Evolutionary conservation across 2,113 vertebrate genomes (phyloP).

Genomic region (Toxotes chatareus): DNA sequence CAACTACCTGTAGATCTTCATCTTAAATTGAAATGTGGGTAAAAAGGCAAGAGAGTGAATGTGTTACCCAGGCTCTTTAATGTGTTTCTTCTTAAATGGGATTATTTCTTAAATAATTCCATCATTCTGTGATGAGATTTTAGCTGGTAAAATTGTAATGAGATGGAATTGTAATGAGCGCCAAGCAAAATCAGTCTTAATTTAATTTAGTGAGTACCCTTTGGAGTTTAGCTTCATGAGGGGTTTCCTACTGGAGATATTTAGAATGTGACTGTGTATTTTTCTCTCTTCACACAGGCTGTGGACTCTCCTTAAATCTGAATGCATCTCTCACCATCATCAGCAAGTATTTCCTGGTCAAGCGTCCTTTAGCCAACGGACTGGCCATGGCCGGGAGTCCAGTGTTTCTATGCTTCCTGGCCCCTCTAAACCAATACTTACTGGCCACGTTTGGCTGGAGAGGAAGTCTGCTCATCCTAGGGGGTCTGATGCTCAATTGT

Average conservation of each 20-base stretch:
- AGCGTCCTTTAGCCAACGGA: constrained; percentile 86
- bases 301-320: constrained; percentile 89
- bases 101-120: constrained; percentile 84
- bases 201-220: constrained; percentile 72
- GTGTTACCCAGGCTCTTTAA: constrained; percentile 77
- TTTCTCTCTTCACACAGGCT: constrained; percentile 77
- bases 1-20: constrained; percentile 53
- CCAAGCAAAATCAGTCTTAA: constrained; percentile 65
- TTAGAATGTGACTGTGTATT: constrained; percentile 45
- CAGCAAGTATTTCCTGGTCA: constrained; percentile 88
- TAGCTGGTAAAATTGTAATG: constrained; percentile 77
- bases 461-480: constrained; percentile 88
- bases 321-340: constrained; percentile 90
- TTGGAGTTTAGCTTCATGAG: constrained; percentile 45
- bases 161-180: constrained; percentile 79
- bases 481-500: constrained; percentile 86
- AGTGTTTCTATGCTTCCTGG: constrained; percentile 85
- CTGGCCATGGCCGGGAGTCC: constrained; percentile 89
- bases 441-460: constrained; percentile 87
- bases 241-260: constrained; percentile 35
- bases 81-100: constrained; percentile 86
- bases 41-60: constrained; percentile 78
- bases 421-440: constrained; percentile 86
- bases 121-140: constrained; percentile 79
- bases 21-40: constrained; percentile 82